Conservation (phyloP, 2,797 vertebrate genomes). For the Perodicticus potto region DNA sequence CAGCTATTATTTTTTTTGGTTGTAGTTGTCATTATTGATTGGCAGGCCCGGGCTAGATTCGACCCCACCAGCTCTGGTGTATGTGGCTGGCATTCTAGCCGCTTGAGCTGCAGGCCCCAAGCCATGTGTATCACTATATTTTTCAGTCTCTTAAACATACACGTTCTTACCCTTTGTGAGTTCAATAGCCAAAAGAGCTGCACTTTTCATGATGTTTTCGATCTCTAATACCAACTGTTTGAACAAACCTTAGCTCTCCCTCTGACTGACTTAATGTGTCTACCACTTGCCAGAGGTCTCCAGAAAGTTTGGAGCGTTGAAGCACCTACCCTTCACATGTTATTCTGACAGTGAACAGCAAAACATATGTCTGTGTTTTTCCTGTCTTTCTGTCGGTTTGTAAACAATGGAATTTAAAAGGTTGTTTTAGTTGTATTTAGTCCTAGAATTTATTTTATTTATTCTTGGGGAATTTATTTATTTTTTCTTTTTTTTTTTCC, state of each 20-base stretch:
- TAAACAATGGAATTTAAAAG: constrained; percentile 38
- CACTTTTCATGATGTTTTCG: constrained; percentile 39
- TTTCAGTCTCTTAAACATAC: background rate
- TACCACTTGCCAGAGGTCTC: constrained; percentile 27
- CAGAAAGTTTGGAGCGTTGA: constrained; percentile 22
- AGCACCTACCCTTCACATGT: background rate
- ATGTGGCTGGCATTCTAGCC: no score
- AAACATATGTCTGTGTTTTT: background rate
- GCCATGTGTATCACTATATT: background rate
- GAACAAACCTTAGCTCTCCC: background rate
- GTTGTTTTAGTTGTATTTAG: constrained; percentile 53
- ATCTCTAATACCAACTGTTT: constrained; percentile 37
- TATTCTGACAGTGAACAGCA: constrained; percentile 50
- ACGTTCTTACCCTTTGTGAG: background rate
- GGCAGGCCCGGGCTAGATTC: no score
- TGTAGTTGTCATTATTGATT: no score
- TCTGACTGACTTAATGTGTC: background rate
- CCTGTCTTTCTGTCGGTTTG: constrained; percentile 50
- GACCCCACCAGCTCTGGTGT: no score
- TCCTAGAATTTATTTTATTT: constrained; percentile 60
- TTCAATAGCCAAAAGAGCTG: constrained; percentile 4
- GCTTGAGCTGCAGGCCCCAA: no score
- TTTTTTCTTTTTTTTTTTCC: no score
- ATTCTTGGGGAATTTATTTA: constrained; percentile 41
- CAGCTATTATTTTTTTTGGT: no score